Percentiles rank a stretch among this genome's conserved stretches.
Evolutionary conservation across 2,888 invertebrate species (phyloP).

Genomic region (Agriopis leucophaearia): DNA sequence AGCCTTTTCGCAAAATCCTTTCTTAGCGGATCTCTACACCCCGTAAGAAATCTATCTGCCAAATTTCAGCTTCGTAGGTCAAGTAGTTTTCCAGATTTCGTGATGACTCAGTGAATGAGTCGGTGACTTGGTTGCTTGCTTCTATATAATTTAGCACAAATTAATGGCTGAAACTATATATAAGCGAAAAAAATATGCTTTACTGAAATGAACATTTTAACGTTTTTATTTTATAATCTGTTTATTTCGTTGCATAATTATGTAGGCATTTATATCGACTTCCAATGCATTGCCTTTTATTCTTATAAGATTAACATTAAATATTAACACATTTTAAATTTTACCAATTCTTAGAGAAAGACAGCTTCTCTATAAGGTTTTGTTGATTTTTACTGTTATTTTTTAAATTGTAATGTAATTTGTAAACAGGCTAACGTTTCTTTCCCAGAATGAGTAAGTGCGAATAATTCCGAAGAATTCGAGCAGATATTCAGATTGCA

Average conservation of each 20-base stretch:
- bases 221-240: too few relatives aligned
- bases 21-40: too few relatives aligned
- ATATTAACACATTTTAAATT: neutral
- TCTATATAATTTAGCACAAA: too few relatives aligned
- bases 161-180: too few relatives aligned
- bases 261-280: neutral
- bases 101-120: too few relatives aligned
- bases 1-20: too few relatives aligned
- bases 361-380: conserved; percentile 6
- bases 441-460: conserved; percentile 42
- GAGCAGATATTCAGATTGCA: conserved; percentile 42
- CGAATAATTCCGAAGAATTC: conserved; percentile 42
- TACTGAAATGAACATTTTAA: too few relatives aligned
- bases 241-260: neutral
- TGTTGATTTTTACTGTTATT: conserved; percentile 11
- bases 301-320: neutral
- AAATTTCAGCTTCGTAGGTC: too few relatives aligned
- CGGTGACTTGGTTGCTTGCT: too few relatives aligned
- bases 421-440: conserved; percentile 6
- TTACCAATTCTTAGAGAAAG: conserved; percentile 5
- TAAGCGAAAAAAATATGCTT: too few relatives aligned
- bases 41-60: too few relatives aligned
- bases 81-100: too few relatives aligned
- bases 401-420: conserved; percentile 5
- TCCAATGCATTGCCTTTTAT: neutral